Base-by-base conservation (phyloP, 2,888 invertebrate species). In the Willowsia nigromaculata region DNA sequence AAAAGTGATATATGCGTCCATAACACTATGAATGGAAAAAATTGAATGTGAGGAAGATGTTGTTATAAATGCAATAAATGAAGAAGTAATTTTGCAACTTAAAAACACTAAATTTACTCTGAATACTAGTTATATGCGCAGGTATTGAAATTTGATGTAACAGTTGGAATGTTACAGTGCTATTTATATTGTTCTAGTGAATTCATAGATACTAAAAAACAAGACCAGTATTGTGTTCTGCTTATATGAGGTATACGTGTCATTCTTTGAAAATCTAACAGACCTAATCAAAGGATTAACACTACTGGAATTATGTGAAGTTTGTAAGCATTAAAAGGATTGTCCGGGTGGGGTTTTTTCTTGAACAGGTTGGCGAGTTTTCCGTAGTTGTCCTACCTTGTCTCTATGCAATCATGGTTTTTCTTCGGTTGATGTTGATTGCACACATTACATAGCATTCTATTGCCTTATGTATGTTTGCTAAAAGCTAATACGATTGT, bases 271-370 rank as follows among this genome's bases (percentile, higher is more conserved):
- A 56, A 81, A 25, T 30, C 50, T 27, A 76, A 53, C 50, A 80
- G 25, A 27, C 33, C 13, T 37, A 81, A 81, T 62, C 59, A 40
- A 5, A n/a, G n/a, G 53, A 25, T 59, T 59, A 71, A n/a, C 27
- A 33, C 15, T 40, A 76, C 85, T 85, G 85, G 85, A 85, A 76
- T 76, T 50, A 76, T 37, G n/a, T 30, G 47, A 74, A 37, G 30
- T 43, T 43, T 15, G 47, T 37, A 37, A 37, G 84, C 40, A 84
- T 82, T 84, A 47, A 59, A 76, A 85, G 85, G 76, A 76, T 85
- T 85, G 33, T 62, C 76, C 76, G 76, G 85, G 85, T 85, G 85
- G 85, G 76, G 85, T 76, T 68, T 74, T 30, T 15, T 50, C 76
- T 50, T 76, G 30, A 50, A 53, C 53, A 78, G 25, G 22, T 40